Evolutionary conservation across 2,888 invertebrate species (phyloP).

Genomic region (Muschampia plurimacula): DNA sequence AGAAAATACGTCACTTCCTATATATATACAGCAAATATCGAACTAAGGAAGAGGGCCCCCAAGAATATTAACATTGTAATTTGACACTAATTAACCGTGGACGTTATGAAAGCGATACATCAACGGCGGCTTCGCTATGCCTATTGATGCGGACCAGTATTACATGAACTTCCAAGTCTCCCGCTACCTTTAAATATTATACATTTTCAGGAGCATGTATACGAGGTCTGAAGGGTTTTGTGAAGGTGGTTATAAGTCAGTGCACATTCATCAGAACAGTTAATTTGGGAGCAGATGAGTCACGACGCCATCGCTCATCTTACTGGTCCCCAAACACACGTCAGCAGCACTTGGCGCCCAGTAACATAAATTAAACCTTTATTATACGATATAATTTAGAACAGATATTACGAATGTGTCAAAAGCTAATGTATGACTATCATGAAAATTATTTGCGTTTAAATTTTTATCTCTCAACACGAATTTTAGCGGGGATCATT

Average conservation of each 20-base stretch:
- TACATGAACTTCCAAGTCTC: slow-evolving; percentile 51
- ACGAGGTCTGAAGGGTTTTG: slow-evolving; percentile 53
- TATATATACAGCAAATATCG: slow-evolving; percentile 26
- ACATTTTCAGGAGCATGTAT: slow-evolving; percentile 45
- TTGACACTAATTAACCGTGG: slow-evolving; percentile 78
- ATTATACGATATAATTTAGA: slow-evolving; percentile 11
- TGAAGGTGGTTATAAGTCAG: slow-evolving; percentile 59
- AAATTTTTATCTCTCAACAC: no score
- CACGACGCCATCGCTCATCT: slow-evolving; percentile 81
- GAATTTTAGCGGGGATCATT: no score
- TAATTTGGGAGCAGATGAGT: slow-evolving; percentile 82
- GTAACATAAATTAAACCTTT: slow-evolving; percentile 34
- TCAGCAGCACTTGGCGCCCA: slow-evolving; percentile 66
- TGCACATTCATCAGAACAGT: slow-evolving; percentile 80
- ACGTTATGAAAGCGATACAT: slow-evolving; percentile 80
- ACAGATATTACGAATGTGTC: background rate
- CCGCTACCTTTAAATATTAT: slow-evolving; percentile 31
- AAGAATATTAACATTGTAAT: slow-evolving; percentile 76
- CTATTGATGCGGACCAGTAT: slow-evolving; percentile 61
- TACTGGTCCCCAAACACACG: slow-evolving; percentile 62
- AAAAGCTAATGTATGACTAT: background rate
- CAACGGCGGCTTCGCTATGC: slow-evolving; percentile 70
- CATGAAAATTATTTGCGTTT: no score
- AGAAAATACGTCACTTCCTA: slow-evolving; percentile 19
- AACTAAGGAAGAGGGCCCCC: slow-evolving; percentile 22